phyloP scores from a whole-genome alignment of 2,113 vertebrate species.

The Podarcis muralis region DNA sequence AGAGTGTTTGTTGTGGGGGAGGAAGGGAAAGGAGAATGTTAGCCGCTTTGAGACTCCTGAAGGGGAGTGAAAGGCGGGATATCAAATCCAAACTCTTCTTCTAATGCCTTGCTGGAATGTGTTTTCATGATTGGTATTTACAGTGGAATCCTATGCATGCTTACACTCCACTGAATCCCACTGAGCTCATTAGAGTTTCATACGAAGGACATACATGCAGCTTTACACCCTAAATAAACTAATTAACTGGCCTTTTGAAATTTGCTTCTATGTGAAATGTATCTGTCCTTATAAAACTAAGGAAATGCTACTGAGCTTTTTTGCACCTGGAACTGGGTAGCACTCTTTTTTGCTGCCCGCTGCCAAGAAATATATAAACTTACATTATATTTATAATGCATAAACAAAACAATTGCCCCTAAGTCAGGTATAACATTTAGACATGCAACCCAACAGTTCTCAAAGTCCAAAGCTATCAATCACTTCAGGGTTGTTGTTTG shows the following conservation, averaged over 20 bases:
- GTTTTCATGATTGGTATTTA: constrained; percentile 54
- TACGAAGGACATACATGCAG: too few relatives aligned
- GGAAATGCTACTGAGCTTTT: constrained; percentile 12
- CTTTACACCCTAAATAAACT: constrained; percentile 37
- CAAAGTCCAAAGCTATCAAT: constrained; percentile 23
- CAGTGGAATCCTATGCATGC: too few relatives aligned
- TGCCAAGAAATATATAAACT: constrained; percentile 9
- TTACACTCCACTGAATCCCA: too few relatives aligned
- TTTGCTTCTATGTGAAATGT: constrained; percentile 46
- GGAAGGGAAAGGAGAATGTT: too few relatives aligned
- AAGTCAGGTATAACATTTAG: constrained; percentile 54
- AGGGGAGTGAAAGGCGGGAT: too few relatives aligned
- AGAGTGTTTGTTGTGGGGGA: too few relatives aligned
- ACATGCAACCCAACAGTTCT: neutral
- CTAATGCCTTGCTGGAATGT: constrained; percentile 42
- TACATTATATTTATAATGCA: constrained; percentile 30
- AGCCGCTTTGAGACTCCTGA: too few relatives aligned
- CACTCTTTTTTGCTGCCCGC: constrained; percentile 19
- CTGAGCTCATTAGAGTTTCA: too few relatives aligned
- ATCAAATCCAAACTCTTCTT: too few relatives aligned
- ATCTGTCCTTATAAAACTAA: constrained; percentile 36
- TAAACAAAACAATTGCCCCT: constrained; percentile 45
- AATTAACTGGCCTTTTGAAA: constrained; percentile 50
- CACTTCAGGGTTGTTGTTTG: neutral
- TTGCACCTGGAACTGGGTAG: neutral